Base-by-base conservation (phyloP, 2,113 vertebrate species). In the Psephotus haematonotus region DNA sequence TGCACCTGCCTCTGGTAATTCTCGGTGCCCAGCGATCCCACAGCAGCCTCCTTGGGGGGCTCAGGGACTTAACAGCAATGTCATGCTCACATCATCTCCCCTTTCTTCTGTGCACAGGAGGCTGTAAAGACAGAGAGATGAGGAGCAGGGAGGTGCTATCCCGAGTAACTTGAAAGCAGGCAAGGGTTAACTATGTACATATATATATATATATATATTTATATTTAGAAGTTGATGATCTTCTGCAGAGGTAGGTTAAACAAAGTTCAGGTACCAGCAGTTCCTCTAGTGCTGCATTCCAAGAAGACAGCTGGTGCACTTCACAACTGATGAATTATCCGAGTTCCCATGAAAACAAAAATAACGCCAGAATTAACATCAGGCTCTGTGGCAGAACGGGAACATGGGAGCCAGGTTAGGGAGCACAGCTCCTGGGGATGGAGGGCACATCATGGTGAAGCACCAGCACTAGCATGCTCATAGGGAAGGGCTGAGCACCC, bases 11-110 rank as follows among this genome's bases (percentile, higher is more conserved):
- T 50, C 72, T 5, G 2, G 41, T 35, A 76, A 65, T 41, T 59
- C 29, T 9, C 8, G 0, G 46, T 35, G 59, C 70, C 44, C 63
- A 9, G 28, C 0, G 1, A 25, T 28, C 28, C 72, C 7, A 0
- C 0, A 3, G 74, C 46, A 20, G 3, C 29, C 64, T 74, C 55
- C 92, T 28, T 7, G 4, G 16, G n/a, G 67, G 37, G 37, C 59
- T 50, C 5, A 1, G 82, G 72, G 72, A 60, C 15, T 59, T 37
- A 28, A 14, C 10, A 47, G 44, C 59, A 22, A 17, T 5, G 39
- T 69, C 25, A n/a, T 1, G 5, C 35, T 64, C 71, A 5, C n/a
- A 12, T 16, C 10, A 1, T 35, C 74, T 76, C 27, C 13, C 11
- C 8, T 2, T 31, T 41, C 22, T 53, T 28, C 62, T 16, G 6